A percentile compares a stretch with the other conserved stretches of the same genome.
Conservation (phyloP, 2,888 invertebrate genomes). For the Erebia ligea region DNA sequence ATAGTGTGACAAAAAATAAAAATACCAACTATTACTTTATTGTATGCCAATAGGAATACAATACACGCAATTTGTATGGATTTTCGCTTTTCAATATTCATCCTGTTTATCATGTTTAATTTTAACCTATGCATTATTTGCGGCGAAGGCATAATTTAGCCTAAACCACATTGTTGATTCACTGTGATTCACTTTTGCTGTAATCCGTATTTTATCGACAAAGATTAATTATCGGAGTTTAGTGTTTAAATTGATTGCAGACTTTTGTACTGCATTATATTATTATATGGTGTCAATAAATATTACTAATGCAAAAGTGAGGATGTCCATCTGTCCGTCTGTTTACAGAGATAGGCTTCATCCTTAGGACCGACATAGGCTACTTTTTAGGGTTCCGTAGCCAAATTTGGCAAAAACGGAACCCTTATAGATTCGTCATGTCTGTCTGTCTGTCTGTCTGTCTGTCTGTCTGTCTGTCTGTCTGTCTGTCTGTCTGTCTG, state of each 20-base stretch:
- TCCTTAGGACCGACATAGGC: too few relatives aligned
- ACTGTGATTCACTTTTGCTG: neutral
- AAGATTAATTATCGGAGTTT: neutral
- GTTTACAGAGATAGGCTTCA: too few relatives aligned
- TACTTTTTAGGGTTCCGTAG: too few relatives aligned
- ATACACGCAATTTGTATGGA: constrained; percentile 1
- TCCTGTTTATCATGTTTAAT: neutral
- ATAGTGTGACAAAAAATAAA: neutral
- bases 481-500: too few relatives aligned
- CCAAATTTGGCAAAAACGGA: too few relatives aligned
- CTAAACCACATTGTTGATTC: neutral
- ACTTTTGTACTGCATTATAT: neutral
- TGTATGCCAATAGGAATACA: neutral
- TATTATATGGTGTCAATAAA: too few relatives aligned
- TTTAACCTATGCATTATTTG: constrained; percentile 1
- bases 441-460: too few relatives aligned
- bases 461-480: too few relatives aligned
- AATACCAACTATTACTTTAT: neutral
- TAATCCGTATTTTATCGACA: neutral
- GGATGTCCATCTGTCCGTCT: too few relatives aligned
- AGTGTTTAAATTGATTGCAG: neutral
- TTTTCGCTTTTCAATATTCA: neutral
- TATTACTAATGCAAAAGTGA: too few relatives aligned
- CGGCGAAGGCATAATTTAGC: neutral
- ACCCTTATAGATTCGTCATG: too few relatives aligned